Evolutionary conservation across 2,888 invertebrate species (phyloP).

Genomic region (Eueremaeus valkanovi): DNA sequence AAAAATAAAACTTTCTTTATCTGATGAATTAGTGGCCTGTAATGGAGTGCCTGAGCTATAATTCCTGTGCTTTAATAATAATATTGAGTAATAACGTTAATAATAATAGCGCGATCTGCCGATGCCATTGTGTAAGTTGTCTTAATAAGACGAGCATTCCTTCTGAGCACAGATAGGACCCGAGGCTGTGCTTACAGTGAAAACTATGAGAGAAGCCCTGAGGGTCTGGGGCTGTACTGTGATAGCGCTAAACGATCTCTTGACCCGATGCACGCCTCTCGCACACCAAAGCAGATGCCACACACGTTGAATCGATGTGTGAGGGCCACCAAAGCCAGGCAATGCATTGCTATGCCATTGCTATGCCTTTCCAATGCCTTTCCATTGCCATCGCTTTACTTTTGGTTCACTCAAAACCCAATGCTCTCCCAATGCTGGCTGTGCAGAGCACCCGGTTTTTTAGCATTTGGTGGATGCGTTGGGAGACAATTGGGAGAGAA

Average conservation of each 20-base stretch:
- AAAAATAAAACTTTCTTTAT: neutral
- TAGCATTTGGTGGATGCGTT: neutral
- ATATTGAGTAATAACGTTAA: conserved; percentile 15
- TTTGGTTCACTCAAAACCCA: neutral
- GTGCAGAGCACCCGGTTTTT: conserved; percentile 35
- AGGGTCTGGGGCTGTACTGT: conserved; percentile 31
- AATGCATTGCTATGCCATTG: neutral
- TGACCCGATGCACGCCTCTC: conserved; percentile 31
- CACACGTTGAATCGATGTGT: conserved; percentile 34
- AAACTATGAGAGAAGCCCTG: conserved; percentile 26
- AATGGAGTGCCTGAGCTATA: neutral
- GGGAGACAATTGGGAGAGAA: conserved; percentile 31
- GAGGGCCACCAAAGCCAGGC: conserved; percentile 12
- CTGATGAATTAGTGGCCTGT: neutral
- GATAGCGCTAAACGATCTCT: conserved; percentile 36
- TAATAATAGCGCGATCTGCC: conserved; percentile 29
- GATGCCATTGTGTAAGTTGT: conserved; percentile 25
- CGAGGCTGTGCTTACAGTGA: conserved; percentile 9
- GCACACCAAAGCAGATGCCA: conserved; percentile 33
- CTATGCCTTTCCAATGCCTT: neutral
- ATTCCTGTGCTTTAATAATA: neutral
- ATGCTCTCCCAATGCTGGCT: neutral
- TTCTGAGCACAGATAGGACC: neutral
- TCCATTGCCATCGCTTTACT: neutral
- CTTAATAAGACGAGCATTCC: conserved; percentile 21